Evolutionary conservation across 2,113 vertebrate genomes (phyloP).

Genomic region (Catharus fuscescens): DNA sequence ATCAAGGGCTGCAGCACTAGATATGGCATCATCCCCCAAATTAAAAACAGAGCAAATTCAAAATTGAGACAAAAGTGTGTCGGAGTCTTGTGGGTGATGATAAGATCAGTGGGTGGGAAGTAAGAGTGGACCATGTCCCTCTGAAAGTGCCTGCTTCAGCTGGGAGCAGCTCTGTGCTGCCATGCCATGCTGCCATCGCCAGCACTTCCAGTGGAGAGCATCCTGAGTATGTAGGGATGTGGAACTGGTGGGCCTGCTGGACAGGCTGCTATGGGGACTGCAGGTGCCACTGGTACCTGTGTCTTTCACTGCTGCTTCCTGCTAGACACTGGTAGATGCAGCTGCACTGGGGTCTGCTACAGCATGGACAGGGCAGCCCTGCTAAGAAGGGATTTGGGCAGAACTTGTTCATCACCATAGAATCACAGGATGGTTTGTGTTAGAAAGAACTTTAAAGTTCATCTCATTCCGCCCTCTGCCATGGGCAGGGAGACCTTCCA

Average conservation of each 20-base stretch:
- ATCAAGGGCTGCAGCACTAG: not conserved
- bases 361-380: not conserved
- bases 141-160: accelerated
- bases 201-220: not conserved
- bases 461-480: not conserved
- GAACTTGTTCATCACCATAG: not conserved
- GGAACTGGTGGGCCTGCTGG: not conserved
- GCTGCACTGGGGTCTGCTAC: accelerated
- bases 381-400: not conserved
- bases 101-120: not conserved
- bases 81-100: not conserved
- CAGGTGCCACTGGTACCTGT: not conserved
- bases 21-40: not conserved
- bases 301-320: not conserved
- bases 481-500: not conserved
- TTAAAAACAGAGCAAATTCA: constrained; percentile 36
- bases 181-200: accelerated
- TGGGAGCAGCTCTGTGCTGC: not conserved
- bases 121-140: accelerated
- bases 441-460: not conserved
- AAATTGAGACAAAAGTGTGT: not conserved
- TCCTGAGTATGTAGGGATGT: accelerated
- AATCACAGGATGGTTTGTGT: not conserved
- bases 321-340: not conserved
- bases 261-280: not conserved